Conservation (phyloP, 1,140 invertebrate genomes). For the Bombus difficillimus region DNA sequence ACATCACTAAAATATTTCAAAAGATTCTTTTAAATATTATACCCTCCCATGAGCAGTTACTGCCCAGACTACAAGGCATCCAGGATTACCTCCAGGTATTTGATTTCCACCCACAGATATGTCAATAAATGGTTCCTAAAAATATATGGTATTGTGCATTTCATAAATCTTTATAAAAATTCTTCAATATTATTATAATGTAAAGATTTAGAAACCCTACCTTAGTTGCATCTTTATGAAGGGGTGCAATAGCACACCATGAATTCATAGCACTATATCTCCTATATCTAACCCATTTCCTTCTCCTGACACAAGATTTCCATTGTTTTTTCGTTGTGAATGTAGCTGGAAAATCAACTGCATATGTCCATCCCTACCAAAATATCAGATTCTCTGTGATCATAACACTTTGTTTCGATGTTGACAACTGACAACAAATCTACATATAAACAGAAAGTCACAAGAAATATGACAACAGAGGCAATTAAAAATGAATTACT, state of each 20-base stretch:
- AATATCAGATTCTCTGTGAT: conserved; percentile 68
- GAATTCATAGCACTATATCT: conserved; percentile 94
- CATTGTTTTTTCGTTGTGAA: conserved; percentile 92
- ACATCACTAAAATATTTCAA: conserved; percentile 5
- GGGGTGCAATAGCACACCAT: conserved; percentile 94
- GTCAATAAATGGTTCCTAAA: conserved; percentile 91
- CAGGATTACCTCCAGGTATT: conserved; percentile 89
- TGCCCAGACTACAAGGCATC: conserved; percentile 93
- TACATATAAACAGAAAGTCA: conserved; percentile 59
- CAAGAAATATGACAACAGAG: conserved; percentile 41
- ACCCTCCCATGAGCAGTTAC: conserved; percentile 94
- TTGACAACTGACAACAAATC: conserved; percentile 58
- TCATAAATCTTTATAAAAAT: not conserved
- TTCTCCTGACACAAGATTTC: conserved; percentile 94
- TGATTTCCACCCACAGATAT: conserved; percentile 92
- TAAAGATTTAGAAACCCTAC: conserved; percentile 72
- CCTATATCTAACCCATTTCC: conserved; percentile 94
- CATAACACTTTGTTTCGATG: conserved; percentile 58
- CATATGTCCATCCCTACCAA: conserved; percentile 94
- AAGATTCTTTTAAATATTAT: conserved; percentile 66
- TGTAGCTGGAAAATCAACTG: conserved; percentile 94
- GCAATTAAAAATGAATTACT: conserved; percentile 17
- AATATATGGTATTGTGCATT: conserved; percentile 31
- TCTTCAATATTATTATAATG: not conserved
- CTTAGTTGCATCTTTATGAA: conserved; percentile 93